These are phyloP conservation scores for Trissolcus brochymenae DNA, from an alignment of 2,888 invertebrate genomes.

Conservation along the genomic window DNA sequence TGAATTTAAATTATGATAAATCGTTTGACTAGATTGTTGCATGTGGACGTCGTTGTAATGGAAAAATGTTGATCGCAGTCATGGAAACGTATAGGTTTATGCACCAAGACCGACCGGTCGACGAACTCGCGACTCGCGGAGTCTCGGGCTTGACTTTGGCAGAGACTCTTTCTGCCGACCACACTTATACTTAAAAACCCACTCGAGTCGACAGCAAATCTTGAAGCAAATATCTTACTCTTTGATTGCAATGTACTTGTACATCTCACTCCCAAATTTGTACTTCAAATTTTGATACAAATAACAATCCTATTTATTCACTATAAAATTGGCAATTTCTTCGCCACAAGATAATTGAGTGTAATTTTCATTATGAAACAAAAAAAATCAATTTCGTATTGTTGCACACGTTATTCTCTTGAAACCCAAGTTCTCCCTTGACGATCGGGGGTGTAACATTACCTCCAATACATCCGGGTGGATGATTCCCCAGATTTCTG, in stretches of 20 bases:
- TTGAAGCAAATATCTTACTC: slow-evolving; percentile 23
- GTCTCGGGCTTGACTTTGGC: slow-evolving; percentile 43
- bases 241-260: neutral
- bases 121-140: slow-evolving; percentile 47
- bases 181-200: slow-evolving; percentile 36
- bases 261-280: neutral
- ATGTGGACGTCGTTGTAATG: too few species aligned
- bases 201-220: slow-evolving; percentile 21
- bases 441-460: slow-evolving; percentile 34
- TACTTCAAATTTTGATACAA: too few species aligned
- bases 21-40: too few species aligned
- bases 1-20: too few species aligned
- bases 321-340: too few species aligned
- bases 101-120: slow-evolving; percentile 52
- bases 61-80: too few species aligned
- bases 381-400: neutral
- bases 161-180: slow-evolving; percentile 23
- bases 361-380: neutral
- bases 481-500: slow-evolving; percentile 38
- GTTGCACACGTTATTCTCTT: slow-evolving; percentile 20
- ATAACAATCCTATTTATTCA: too few species aligned
- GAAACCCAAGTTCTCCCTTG: slow-evolving; percentile 23
- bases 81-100: slow-evolving; percentile 6
- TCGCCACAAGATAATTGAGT: neutral
- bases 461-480: slow-evolving; percentile 42